Base-by-base conservation (phyloP, 2,113 vertebrate genomes). In the Hucho hucho region DNA sequence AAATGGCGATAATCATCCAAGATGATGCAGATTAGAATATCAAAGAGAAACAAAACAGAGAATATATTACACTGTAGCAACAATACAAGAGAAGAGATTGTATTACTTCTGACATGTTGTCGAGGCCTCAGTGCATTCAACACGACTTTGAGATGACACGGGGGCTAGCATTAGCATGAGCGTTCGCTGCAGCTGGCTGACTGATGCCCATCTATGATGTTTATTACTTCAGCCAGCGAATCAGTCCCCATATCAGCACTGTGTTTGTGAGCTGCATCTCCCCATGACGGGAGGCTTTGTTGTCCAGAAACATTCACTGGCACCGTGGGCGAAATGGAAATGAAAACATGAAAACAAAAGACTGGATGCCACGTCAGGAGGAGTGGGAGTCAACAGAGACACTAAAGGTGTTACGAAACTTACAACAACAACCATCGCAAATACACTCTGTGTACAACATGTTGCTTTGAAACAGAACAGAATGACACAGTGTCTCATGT, bases 151-250 rank as follows among this genome's bases (percentile, higher is more conserved):
- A 78, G 84, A 75, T 64, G 82, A 84, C 82, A 81, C 74, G 13
- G 65, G 72, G 25, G 7, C 14, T 43, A 18, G 65, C 63, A 74
- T 46, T 49, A 68, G 71, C 64, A 47, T 25, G 84, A 49, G 79
- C 87, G 79, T 67, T 67, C 79, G 84, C 85, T 82, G 80, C 80
- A 80, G 79, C 79, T 87, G 80, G 80, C 79, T 79, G 81, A 53
- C 78, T 80, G 77, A 77, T 80, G 85, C 32, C 82, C 20, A 71
- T 47, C 78, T 64, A 66, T 87, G 88, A 89, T 75, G 80, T 80
- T 87, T 84, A 91, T 90, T 75, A 81, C 75, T 74, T 84, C 22
- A 37, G 90, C 89, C 89, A 88, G 83, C 75, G 68, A 25, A 75
- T 83, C 86, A 86, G 84, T 86, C 83, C 4, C 87, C 85, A 81